Base-by-base conservation (phyloP, 2,113 vertebrate species). In the Suricata suricatta region DNA sequence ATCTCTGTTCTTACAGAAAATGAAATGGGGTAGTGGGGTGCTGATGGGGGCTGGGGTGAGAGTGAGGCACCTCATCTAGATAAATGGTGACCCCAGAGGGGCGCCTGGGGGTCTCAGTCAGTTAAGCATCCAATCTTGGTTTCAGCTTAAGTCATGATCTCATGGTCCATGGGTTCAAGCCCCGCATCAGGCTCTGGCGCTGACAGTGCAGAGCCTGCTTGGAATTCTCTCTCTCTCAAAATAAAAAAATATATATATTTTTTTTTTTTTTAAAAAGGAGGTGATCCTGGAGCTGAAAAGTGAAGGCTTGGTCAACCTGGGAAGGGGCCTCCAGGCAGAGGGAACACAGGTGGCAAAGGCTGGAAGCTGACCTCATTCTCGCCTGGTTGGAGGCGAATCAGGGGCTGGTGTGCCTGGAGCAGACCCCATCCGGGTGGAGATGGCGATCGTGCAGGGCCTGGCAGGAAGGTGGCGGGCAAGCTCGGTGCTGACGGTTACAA, bases 391-490 rank as follows among this genome's bases (percentile, higher is more conserved):
- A 66, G 63, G 50, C 66, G 5, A 89, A 89, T 23, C 50, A 63
- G 13, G 5, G 3, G 14, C 69, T 9, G 0, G 33, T 1, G 12
- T 11, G 47, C 11, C 33, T 0, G 41, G 29, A 35, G 16, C 5
- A 57, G 29, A 31, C 4, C 54, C 54, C 21, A 72, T 21, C 17
- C 6, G 0, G 17, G 35, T 12, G 14, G 35, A 35, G 27, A 38
- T 11, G 4, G n/a, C n/a, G 71, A 27, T 54, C 1, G 3, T 1
- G 23, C 3, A 23, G 27, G 54, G 38, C 54, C 72, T 10, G 5
- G 35, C 1, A 1, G 60, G 76, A 52, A 15, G 2, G 14, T 38
- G 25, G 3, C 0, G 0, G 38, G 15, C 31, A 27, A 2, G 3
- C 27, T 44, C 41, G 0, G 13, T 16, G 69, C 54, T 25, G 23